Evolutionary conservation across 2,113 vertebrate species (phyloP), one percentile per base, ranked within the genome.

Genomic region (Scomber japonicus): DNA sequence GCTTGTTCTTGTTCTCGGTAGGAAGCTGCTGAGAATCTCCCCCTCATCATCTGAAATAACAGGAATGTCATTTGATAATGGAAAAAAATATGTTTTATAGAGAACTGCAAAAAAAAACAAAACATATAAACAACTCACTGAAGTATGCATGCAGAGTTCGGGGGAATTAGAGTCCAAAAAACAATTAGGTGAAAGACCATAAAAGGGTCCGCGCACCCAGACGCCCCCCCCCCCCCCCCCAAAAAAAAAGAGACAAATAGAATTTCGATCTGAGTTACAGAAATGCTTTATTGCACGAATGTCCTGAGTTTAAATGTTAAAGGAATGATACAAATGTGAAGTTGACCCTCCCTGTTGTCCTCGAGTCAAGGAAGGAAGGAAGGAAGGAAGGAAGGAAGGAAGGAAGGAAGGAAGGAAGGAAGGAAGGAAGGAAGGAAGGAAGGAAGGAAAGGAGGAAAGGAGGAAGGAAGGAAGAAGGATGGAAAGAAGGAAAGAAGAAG

Each of bases 11-110:
- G 24, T 24, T 24, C 6, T 62, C 31, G 50, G 46, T 35, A 9
- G 71, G 59, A 46, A 40, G 46, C 61, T 11, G 62, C 55, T 68
- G 63, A 54, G 21, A 14, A 56, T 75, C 73, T 61, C 56, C 13
- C 56, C 61, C 56, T n/a, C 61, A 50, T 78, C 51, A 53, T 72
- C 15, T 76, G 19, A 57, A 67, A 80, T 64, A 48, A 53, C 59
- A 61, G 53, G 68, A 80, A 78, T 86, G 81, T 49, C 83, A 80
- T 84, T 65, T 3, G 13, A 57, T 86, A 85, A 92, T 89, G 24
- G 61, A 55, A 80, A 85, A 84, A 91, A 81, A n/a, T 75, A 75
- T 91, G 75, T 87, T 82, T 87, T 76, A 84, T 78, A 51, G 56
- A 81, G 17, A 78, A 65, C 57, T 75, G 30, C 56, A 82, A 59